Evolutionary conservation across 1,140 invertebrate species (phyloP).

Genomic region (Cydia fagiglandana): DNA sequence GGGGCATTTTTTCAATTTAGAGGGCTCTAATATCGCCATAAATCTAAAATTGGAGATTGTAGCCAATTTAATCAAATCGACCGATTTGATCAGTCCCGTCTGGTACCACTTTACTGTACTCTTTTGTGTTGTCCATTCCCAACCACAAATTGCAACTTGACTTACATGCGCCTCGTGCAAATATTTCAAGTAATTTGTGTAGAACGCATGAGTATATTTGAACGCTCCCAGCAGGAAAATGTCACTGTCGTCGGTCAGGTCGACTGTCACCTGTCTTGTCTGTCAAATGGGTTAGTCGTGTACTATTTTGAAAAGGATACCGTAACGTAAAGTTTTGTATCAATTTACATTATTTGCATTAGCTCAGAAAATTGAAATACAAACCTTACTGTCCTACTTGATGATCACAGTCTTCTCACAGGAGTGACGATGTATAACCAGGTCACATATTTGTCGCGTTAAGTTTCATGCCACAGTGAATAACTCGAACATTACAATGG

Average conservation of each 20-base stretch:
- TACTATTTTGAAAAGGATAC: constrained; percentile 21
- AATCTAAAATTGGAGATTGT: too few species aligned
- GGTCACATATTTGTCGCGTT: neutral
- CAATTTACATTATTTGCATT: constrained; percentile 22
- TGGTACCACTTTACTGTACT: too few species aligned
- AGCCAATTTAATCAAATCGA: too few species aligned
- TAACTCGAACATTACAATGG: constrained; percentile 46
- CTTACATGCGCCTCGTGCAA: too few species aligned
- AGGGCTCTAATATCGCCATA: too few species aligned
- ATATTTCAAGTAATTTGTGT: too few species aligned
- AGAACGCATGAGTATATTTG: neutral
- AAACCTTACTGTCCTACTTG: neutral
- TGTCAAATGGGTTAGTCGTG: constrained; percentile 18
- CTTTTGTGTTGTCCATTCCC: too few species aligned
- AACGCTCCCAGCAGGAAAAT: neutral
- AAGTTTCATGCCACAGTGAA: constrained; percentile 8
- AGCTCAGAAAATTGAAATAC: neutral
- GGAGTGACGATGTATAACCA: neutral
- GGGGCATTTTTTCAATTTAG: too few species aligned
- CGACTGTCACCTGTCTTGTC: neutral
- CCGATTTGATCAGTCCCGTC: too few species aligned
- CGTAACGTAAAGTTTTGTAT: constrained; percentile 17
- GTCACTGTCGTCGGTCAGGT: neutral
- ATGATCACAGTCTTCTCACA: neutral
- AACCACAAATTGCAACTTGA: too few species aligned